These are phyloP conservation scores for Pungitius pungitius DNA, from an alignment of 2,113 vertebrate species.

Conservation along the genomic window DNA sequence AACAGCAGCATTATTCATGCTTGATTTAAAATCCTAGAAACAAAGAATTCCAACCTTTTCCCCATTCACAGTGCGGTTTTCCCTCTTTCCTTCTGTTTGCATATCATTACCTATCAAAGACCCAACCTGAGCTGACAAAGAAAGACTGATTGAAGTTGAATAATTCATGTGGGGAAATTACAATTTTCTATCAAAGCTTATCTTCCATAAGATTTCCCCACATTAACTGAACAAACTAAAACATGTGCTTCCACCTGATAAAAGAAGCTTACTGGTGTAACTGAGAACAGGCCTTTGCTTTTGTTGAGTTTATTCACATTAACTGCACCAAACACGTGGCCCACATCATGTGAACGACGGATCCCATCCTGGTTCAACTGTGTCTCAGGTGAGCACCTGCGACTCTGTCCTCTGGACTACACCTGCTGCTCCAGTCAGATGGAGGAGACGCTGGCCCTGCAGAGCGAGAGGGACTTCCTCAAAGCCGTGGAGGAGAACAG, in stretches of 20 bases:
- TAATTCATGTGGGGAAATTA: constrained; percentile 72
- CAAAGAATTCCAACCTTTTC: constrained; percentile 36
- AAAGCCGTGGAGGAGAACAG: constrained; percentile 84
- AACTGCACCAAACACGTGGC: background rate
- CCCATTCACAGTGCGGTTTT: constrained; percentile 10
- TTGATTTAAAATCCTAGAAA: constrained; percentile 32
- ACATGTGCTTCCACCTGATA: constrained; percentile 25
- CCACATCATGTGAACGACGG: background rate
- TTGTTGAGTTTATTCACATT: background rate
- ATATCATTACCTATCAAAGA: constrained; percentile 77
- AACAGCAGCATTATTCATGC: constrained; percentile 43
- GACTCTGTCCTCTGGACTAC: constrained; percentile 89
- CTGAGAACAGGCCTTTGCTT: background rate
- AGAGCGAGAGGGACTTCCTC: constrained; percentile 84
- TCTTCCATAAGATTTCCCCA: constrained; percentile 54
- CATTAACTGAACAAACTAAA: constrained; percentile 22
- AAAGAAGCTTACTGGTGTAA: background rate
- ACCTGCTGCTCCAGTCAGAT: constrained; percentile 91
- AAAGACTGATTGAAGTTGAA: constrained; percentile 67
- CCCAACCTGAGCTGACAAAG: constrained; percentile 67
- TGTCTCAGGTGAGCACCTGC: constrained; percentile 87
- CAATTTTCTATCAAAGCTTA: constrained; percentile 46
- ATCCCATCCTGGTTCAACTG: constrained; percentile 12
- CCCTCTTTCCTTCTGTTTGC: constrained; percentile 49
- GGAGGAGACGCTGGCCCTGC: constrained; percentile 85